Evolutionary conservation across 1,140 invertebrate species (phyloP).

Genomic region (Drosophila nannoptera): DNA sequence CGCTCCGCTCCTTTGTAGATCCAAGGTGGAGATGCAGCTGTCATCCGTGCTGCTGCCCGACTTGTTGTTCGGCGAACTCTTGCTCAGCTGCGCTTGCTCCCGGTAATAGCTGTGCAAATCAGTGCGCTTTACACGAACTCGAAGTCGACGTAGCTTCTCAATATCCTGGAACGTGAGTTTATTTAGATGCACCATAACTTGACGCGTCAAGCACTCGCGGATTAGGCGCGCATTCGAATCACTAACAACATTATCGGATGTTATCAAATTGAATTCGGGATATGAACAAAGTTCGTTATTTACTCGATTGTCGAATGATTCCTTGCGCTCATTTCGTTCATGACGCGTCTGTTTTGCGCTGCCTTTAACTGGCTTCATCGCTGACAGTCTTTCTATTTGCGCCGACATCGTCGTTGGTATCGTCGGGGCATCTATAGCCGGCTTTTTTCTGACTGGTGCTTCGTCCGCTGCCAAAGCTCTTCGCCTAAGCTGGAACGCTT

Average conservation of each 20-base stretch:
- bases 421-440: background rate
- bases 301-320: background rate
- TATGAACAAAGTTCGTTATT: background rate
- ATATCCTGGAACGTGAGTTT: conserved; percentile 46
- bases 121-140: conserved; percentile 53
- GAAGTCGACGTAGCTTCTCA: conserved; percentile 40
- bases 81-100: conserved; percentile 2
- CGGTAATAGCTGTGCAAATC: conserved; percentile 38
- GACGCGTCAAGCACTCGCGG: conserved; percentile 47
- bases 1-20: background rate
- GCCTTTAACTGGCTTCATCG: background rate
- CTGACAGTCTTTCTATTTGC: background rate
- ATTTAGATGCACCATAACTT: conserved; percentile 26
- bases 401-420: conserved; percentile 6
- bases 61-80: background rate
- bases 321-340: no score
- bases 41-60: conserved; percentile 45
- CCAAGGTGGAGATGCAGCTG: conserved; percentile 32
- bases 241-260: background rate
- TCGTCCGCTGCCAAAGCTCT: background rate
- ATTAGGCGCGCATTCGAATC: conserved; percentile 16
- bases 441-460: background rate
- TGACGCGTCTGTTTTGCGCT: no score
- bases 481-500: conserved; percentile 45
- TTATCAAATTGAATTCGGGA: background rate